A percentile compares a stretch with the other conserved stretches of the same genome.
These are phyloP conservation scores for Tigriopus californicus DNA, from an alignment of 2,888 invertebrate genomes.

Conservation along the genomic window DNA sequence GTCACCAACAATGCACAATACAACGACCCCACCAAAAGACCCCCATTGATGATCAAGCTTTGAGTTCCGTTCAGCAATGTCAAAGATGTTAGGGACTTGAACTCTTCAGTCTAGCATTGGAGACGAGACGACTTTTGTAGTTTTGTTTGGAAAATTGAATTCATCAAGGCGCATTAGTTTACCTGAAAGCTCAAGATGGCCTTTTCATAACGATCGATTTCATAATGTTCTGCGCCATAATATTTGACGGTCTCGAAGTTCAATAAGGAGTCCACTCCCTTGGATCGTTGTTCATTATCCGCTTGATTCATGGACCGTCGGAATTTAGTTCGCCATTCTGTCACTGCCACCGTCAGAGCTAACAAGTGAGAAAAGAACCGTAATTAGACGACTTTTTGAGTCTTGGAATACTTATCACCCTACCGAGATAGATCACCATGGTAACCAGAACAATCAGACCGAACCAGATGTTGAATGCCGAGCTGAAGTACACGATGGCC, in stretches of 20 bases:
- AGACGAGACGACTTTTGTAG: too few species aligned
- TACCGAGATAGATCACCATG: slow-evolving; percentile 80
- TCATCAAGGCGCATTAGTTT: slow-evolving; percentile 17
- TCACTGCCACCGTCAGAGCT: slow-evolving; percentile 57
- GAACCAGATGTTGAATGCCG: slow-evolving; percentile 78
- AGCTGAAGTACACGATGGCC: slow-evolving; percentile 71
- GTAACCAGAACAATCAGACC: slow-evolving; percentile 83
- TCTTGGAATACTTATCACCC: too few species aligned
- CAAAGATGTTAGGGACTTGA: slow-evolving; percentile 61
- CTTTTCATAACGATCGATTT: slow-evolving; percentile 60
- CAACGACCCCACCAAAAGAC: slow-evolving; percentile 65
- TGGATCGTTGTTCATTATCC: slow-evolving; percentile 76
- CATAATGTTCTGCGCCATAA: slow-evolving; percentile 82
- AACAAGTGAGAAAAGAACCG: too few species aligned
- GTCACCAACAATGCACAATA: slow-evolving; percentile 75
- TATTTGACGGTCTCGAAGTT: slow-evolving; percentile 99
- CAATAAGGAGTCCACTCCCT: slow-evolving; percentile 82
- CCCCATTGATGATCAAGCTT: slow-evolving; percentile 68
- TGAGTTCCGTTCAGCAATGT: slow-evolving; percentile 78
- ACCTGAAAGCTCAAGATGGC: slow-evolving; percentile 73
- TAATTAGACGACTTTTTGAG: too few species aligned
- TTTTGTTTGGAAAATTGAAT: too few species aligned
- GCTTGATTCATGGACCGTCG: slow-evolving; percentile 81
- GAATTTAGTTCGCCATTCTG: slow-evolving; percentile 94
- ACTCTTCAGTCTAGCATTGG: slow-evolving; percentile 58